Percentiles rank a stretch among this genome's conserved stretches.
These are phyloP conservation scores for Streptopelia turtur DNA, from an alignment of 2,797 vertebrate genomes.

Conservation along the genomic window DNA sequence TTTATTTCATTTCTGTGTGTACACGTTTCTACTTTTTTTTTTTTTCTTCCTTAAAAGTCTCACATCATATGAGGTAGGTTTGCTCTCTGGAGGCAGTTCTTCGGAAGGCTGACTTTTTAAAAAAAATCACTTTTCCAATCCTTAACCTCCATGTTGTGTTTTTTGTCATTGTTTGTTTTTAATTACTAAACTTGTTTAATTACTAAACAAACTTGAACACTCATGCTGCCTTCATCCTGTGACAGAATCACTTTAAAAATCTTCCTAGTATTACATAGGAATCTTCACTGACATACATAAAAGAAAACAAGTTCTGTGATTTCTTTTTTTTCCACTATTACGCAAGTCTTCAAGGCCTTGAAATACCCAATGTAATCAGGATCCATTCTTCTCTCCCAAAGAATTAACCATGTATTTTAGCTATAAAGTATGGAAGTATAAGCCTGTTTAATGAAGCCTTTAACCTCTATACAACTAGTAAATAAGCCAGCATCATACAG, in stretches of 20 bases:
- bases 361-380: not conserved
- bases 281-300: not conserved
- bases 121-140: not conserved
- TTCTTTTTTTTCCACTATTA: not conserved
- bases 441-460: not conserved
- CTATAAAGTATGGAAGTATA: not conserved
- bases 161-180: not conserved
- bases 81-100: not conserved
- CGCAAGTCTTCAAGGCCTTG: not conserved
- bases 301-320: not conserved
- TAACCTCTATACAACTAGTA: not conserved
- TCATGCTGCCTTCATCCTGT: fast-evolving
- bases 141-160: not conserved
- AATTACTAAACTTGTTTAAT: no score
- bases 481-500: fast-evolving
- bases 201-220: not conserved
- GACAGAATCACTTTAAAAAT: not conserved
- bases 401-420: not conserved
- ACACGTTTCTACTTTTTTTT: not conserved
- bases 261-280: not conserved
- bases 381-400: not conserved
- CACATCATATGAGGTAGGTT: not conserved
- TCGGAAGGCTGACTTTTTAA: fast-evolving
- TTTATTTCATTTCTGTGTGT: not conserved
- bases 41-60: not conserved